A percentile compares a stretch with the other conserved stretches of the same genome.
These are phyloP conservation scores for Cryptoleucopteryx plumbea DNA, from an alignment of 2,113 vertebrate genomes.

Conservation along the genomic window DNA sequence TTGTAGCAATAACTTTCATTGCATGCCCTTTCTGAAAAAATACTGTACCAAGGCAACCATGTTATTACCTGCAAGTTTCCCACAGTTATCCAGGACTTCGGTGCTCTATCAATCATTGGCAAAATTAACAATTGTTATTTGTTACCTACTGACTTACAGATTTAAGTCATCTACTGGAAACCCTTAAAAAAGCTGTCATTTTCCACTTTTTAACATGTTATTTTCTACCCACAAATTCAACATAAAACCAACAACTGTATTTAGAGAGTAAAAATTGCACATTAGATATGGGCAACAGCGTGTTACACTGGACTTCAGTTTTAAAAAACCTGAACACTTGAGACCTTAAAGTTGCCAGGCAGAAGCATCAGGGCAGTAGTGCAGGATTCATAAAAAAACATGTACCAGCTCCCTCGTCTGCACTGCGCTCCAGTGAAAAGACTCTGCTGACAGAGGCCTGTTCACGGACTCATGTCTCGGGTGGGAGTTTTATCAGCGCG, in stretches of 20 bases:
- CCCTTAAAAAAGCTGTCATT: background rate
- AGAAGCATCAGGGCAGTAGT: background rate
- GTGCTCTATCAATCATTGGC: background rate
- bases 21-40: background rate
- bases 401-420: background rate
- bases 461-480: background rate
- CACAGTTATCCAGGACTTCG: background rate
- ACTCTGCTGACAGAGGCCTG: background rate
- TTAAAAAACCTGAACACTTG: background rate
- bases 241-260: background rate
- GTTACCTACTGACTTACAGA: background rate
- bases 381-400: background rate
- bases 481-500: background rate
- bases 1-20: background rate
- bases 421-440: background rate
- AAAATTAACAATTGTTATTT: background rate
- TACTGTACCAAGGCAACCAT: background rate
- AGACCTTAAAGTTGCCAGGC: background rate
- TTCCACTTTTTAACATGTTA: background rate
- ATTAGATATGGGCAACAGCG: accelerated
- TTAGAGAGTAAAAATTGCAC: background rate
- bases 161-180: background rate
- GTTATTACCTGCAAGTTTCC: background rate
- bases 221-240: background rate
- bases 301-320: background rate